phyloP scores from a whole-genome alignment of 2,797 vertebrate genomes.

The Sternarchorhynchus goeldii region DNA sequence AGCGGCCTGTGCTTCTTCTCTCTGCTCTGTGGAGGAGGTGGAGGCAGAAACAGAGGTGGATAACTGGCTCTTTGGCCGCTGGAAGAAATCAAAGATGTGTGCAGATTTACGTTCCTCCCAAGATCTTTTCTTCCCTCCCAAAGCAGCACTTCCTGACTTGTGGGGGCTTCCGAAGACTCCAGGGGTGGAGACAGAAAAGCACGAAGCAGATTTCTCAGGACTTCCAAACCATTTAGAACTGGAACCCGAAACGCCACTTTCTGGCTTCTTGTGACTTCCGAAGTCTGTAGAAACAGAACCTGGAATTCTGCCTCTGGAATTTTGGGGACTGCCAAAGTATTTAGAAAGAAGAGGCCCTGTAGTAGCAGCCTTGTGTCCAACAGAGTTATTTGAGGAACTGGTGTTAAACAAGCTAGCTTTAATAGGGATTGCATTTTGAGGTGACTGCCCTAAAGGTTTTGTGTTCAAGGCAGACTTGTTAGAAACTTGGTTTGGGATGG shows the following conservation, averaged over 20 bases:
- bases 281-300: constrained; percentile 26
- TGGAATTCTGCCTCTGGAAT: not conserved
- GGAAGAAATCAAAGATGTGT: constrained; percentile 69
- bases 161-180: constrained; percentile 24
- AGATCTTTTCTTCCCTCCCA: constrained; percentile 65
- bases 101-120: constrained; percentile 60
- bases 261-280: constrained; percentile 14
- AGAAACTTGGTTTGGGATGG: not conserved
- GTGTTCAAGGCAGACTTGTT: constrained; percentile 30
- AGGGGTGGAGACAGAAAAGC: constrained; percentile 47
- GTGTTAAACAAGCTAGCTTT: constrained; percentile 26
- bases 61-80: constrained; percentile 49
- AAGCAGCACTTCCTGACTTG: constrained; percentile 14
- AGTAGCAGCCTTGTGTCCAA: constrained; percentile 29
- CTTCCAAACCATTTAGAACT: constrained; percentile 52
- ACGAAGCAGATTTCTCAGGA: constrained; percentile 21
- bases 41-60: constrained; percentile 21
- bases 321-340: constrained; percentile 40
- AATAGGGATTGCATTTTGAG: constrained; percentile 7
- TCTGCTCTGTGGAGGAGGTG: constrained; percentile 24
- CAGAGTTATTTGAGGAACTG: constrained; percentile 28
- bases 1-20: not conserved
- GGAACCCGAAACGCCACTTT: not conserved
- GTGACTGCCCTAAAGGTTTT: not conserved
- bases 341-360: constrained; percentile 23